Evolutionary conservation across 2,113 vertebrate genomes (phyloP).

Genomic region (Castor canadensis): DNA sequence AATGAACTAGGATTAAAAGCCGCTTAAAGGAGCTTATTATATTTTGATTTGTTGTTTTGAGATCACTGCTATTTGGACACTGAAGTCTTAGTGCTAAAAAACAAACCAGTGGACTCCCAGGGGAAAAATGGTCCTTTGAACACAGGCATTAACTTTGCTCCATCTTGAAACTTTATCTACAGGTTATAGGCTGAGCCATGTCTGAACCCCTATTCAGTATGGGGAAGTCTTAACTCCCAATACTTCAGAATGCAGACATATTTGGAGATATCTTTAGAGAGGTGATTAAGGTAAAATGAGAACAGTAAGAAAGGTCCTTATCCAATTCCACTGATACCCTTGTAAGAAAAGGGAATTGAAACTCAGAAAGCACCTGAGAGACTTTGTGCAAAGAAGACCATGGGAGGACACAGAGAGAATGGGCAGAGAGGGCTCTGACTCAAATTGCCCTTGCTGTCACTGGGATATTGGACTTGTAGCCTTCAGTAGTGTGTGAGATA

Average conservation of each 20-base stretch:
- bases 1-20: conserved; percentile 41
- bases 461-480: not conserved
- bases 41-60: conserved; percentile 49
- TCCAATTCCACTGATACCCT: not conserved
- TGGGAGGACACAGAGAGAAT: not conserved
- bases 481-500: not conserved
- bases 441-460: not conserved
- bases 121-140: not conserved
- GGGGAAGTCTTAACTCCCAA: not conserved
- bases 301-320: too few species aligned
- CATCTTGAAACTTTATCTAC: not conserved
- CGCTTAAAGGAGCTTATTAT: conserved; percentile 42
- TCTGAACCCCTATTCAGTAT: not conserved
- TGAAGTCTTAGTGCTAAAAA: conserved; percentile 10
- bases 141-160: not conserved
- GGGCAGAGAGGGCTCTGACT: not conserved
- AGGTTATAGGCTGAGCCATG: not conserved
- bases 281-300: not conserved
- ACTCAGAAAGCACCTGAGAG: too few species aligned
- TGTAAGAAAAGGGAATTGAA: not conserved
- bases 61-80: not conserved
- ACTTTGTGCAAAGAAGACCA: not conserved
- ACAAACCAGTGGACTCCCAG: not conserved
- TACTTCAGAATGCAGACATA: not conserved
- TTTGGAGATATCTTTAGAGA: not conserved